A percentile compares a stretch with the other conserved stretches of the same genome.
Evolutionary conservation across 30 jellyfish, hydroid and myxozoan genomes (phyloP).

Genomic region (Clytia hemisphaerica): DNA sequence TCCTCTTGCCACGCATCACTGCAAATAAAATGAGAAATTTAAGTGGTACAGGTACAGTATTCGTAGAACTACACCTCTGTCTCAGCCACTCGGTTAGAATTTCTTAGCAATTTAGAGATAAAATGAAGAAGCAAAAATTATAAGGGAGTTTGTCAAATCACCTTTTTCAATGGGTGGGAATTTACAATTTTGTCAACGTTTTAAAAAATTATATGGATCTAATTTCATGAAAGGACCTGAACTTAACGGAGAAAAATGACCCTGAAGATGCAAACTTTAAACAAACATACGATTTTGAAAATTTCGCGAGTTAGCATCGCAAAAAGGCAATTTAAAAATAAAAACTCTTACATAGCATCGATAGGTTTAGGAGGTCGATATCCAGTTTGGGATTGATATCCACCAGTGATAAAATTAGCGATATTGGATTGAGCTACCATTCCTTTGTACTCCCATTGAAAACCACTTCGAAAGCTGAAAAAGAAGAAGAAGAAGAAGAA

Average conservation of each 20-base stretch:
- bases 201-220: background rate
- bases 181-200: slow-evolving; percentile 18
- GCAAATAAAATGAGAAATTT: background rate
- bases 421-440: background rate
- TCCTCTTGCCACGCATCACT: slow-evolving; percentile 39
- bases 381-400: slow-evolving; percentile 2
- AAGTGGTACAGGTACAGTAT: background rate
- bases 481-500: background rate
- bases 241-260: no score
- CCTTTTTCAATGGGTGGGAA: background rate
- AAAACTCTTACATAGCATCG: no score
- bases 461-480: slow-evolving; percentile 41
- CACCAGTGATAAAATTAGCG: background rate
- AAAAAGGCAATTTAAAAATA: no score
- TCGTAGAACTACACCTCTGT: no score
- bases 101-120: no score
- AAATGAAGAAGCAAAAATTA: no score
- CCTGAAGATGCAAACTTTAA: no score
- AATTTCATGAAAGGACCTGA: no score
- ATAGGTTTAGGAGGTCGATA: no score
- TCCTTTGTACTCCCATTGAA: slow-evolving; percentile 27
- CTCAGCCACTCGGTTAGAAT: no score
- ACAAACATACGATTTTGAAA: no score
- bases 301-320: no score
- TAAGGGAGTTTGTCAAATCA: background rate